Base-by-base conservation (phyloP, 2,113 vertebrate species). In the Saguinus imperator region DNA sequence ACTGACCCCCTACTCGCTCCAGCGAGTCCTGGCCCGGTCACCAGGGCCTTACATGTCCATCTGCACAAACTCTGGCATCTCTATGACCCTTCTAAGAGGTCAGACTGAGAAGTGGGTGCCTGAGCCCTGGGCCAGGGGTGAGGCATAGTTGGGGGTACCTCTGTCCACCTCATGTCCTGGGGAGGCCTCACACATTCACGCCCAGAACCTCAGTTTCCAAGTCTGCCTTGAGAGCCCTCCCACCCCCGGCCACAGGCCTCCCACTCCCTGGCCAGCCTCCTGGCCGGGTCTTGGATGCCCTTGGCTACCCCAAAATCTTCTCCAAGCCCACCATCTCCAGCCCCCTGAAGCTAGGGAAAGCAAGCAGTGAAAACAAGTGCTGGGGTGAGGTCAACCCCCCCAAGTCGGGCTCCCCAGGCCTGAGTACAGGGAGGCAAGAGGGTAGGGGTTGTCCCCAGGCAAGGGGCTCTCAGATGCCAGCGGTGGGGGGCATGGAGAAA, bases 361-460 rank as follows among this genome's bases (percentile, higher is more conserved):
- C 17, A 13, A 48, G 70, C 50, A 58, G n/a, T 61, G 52, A 18
- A 45, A 55, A 72, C n/a, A 84, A 73, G 20, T 58, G 4, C 43
- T 37, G 9, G 14, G 20, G 40, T 6, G 0, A 4, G 5, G 8
- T 12, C 1, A 68, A 20, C 6, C 18, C 70, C 37, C 75, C 11
- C 57, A 10, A 10, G 3, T 6, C 25, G 14, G 73, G 18, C 48
- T 58, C 68, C 35, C 45, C 40, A 16, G 32, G 52, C 55, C 6
- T 0, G 29, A 64, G 66, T 2, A 6, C 17, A 0, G 17, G 17
- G 32, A n/a, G 79, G 23, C 0, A 6, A 35, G 14, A 32, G 55
- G 13, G 8, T 14, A 57, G 45, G 20, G 52, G 7, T 9, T 21
- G 25, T 58, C 10, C 35, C 35, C 10, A 58, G 1, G 73, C 12